Percentiles rank a stretch among this genome's conserved stretches.
phyloP scores from a whole-genome alignment of 1,140 invertebrate genomes.

The Penaeus vannamei region DNA sequence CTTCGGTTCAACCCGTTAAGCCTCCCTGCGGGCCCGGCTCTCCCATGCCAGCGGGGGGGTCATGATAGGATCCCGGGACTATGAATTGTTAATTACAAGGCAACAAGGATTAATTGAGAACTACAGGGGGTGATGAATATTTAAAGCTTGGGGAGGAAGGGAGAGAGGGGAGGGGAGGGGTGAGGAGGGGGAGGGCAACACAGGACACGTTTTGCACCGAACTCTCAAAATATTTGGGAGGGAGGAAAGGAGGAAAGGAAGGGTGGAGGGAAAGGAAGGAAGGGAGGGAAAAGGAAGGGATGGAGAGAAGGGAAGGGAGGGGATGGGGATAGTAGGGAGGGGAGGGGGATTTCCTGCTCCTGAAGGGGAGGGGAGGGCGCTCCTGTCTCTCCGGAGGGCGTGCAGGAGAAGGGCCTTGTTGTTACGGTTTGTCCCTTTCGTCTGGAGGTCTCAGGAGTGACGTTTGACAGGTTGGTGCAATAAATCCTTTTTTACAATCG shows the following conservation, averaged over 20 bases:
- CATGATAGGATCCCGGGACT: constrained; percentile 58
- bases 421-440: too few relatives aligned
- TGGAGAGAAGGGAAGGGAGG: not conserved
- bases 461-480: too few relatives aligned
- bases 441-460: too few relatives aligned
- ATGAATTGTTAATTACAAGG: constrained; percentile 66
- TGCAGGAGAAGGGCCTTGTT: too few relatives aligned
- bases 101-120: constrained; percentile 66
- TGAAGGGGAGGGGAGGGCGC: too few relatives aligned
- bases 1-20: too few relatives aligned
- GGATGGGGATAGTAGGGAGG: not conserved
- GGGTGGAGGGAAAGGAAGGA: not conserved
- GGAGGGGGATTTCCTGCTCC: not conserved
- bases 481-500: too few relatives aligned
- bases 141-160: constrained; percentile 20
- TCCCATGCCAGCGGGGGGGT: constrained; percentile 46
- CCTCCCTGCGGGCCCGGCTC: too few relatives aligned
- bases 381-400: too few relatives aligned
- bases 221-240: not conserved
- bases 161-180: constrained; percentile 14
- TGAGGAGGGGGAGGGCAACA: not conserved
- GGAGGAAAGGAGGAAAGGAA: not conserved
- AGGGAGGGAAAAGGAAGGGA: not conserved
- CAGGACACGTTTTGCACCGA: not conserved
- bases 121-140: constrained; percentile 59